Conservation (phyloP, 2,113 vertebrate species). For the Ciconia stormi region DNA sequence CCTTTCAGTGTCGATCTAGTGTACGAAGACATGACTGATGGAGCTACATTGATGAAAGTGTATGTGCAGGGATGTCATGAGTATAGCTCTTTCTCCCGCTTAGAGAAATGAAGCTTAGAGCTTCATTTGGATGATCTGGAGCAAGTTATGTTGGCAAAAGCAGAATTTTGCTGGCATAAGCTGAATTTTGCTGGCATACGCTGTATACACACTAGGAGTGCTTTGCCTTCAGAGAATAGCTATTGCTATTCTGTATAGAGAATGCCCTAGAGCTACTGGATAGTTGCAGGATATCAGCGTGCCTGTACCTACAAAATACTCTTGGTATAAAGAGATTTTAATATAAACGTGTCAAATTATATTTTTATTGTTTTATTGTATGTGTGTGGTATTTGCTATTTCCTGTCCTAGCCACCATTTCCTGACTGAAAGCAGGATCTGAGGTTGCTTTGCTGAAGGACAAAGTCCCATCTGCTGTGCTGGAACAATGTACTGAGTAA, state of each 20-base stretch:
- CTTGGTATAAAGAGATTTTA: background rate
- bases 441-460: constrained; percentile 31
- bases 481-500: background rate
- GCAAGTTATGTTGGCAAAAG: constrained; percentile 1
- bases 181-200: constrained; percentile 27
- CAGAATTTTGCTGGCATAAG: background rate
- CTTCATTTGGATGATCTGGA: constrained; percentile 1
- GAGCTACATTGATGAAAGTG: background rate
- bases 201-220: background rate
- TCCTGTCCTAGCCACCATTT: background rate
- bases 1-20: background rate
- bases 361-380: background rate
- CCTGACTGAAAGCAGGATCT: background rate
- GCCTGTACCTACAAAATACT: background rate
- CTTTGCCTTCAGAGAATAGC: background rate
- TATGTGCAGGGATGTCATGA: background rate
- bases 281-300: background rate
- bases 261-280: background rate
- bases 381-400: background rate
- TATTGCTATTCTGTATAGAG: background rate
- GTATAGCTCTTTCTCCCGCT: background rate
- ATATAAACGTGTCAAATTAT: background rate
- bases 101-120: background rate
- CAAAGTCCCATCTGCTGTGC: constrained; percentile 39
- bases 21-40: background rate